These are phyloP conservation scores for Salpingus planirostris DNA, from an alignment of 2,888 invertebrate genomes.

Conservation along the genomic window DNA sequence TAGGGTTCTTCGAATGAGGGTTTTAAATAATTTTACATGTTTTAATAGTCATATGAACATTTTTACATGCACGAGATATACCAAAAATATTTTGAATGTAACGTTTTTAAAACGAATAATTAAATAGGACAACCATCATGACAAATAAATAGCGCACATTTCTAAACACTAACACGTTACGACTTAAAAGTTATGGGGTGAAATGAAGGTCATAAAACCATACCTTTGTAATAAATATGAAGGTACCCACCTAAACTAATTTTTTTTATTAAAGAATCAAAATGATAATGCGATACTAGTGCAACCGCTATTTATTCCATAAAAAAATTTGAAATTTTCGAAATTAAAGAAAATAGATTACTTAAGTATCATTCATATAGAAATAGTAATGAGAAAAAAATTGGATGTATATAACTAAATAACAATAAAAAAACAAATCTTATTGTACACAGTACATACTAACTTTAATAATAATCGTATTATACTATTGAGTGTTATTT, in stretches of 20 bases:
- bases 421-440: constrained; percentile 27
- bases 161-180: constrained; percentile 25
- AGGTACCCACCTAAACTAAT: constrained; percentile 29
- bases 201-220: constrained; percentile 24
- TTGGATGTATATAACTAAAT: constrained; percentile 29
- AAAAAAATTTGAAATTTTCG: constrained; percentile 5
- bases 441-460: constrained; percentile 42
- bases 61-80: constrained; percentile 40
- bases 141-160: constrained; percentile 27
- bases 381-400: too few relatives aligned
- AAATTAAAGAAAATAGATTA: constrained; percentile 13
- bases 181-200: constrained; percentile 22
- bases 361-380: too few relatives aligned
- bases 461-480: constrained; percentile 30
- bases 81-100: constrained; percentile 32
- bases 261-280: constrained; percentile 4
- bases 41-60: constrained; percentile 40
- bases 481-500: constrained; percentile 30
- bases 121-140: constrained; percentile 21
- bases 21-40: constrained; percentile 16
- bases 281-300: constrained; percentile 12
- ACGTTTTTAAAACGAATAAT: constrained; percentile 26
- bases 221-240: constrained; percentile 25
- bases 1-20: too few relatives aligned
- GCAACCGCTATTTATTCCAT: constrained; percentile 16